phyloP scores from a whole-genome alignment of 2,888 invertebrate genomes.

The Pristionchus arcanus region DNA sequence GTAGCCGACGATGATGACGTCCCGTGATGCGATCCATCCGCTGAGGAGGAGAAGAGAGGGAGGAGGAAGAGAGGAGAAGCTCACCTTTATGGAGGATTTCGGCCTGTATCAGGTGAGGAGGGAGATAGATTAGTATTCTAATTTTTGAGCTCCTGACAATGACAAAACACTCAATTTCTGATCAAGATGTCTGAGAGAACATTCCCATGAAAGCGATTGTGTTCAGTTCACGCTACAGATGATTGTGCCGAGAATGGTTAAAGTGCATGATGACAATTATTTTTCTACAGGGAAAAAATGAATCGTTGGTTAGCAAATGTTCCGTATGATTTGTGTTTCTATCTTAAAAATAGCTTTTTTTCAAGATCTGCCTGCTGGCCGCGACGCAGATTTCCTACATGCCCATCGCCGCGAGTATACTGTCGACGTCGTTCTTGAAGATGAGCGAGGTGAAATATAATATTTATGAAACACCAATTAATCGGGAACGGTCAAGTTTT shows the following conservation, averaged over 20 bases:
- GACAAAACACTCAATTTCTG: no score
- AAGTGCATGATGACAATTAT: no score
- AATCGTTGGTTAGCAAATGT: no score
- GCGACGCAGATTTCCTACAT: conserved; percentile 75
- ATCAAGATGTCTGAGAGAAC: no score
- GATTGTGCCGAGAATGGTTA: no score
- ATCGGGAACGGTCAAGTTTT: background rate
- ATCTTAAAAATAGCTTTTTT: background rate
- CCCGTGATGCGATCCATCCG: conserved; percentile 21
- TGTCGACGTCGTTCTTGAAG: conserved; percentile 73
- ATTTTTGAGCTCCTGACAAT: no score
- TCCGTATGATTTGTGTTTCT: no score
- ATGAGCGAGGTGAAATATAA: conserved; percentile 66
- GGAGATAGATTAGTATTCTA: no score
- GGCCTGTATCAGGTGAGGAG: conserved; percentile 44
- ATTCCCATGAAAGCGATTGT: no score
- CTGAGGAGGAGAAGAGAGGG: background rate
- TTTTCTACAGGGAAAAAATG: no score
- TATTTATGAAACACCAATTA: background rate
- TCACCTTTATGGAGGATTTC: conserved; percentile 13
- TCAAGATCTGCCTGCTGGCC: conserved; percentile 62
- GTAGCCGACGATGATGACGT: background rate
- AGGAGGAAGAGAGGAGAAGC: background rate
- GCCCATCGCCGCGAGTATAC: conserved; percentile 72
- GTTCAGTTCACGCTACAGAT: no score